Evolutionary conservation across 2,888 invertebrate species (phyloP).

Genomic region (Erebia aethiops): DNA sequence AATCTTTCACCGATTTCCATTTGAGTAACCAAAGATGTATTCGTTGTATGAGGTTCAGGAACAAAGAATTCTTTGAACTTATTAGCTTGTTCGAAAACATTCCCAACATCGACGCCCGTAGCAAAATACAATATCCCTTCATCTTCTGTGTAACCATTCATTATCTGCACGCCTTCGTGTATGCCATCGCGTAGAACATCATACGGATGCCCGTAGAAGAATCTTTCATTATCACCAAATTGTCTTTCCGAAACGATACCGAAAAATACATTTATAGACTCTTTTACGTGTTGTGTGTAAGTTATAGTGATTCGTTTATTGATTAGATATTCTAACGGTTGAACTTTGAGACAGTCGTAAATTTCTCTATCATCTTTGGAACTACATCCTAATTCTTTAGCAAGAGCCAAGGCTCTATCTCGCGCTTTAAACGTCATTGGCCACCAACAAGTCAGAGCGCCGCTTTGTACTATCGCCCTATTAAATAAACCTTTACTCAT

Average conservation of each 20-base stretch:
- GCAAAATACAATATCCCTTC: conserved; percentile 80
- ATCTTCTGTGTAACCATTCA: conserved; percentile 86
- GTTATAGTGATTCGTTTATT: conserved; percentile 40
- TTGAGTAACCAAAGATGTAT: conserved; percentile 43
- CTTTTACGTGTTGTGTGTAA: conserved; percentile 17
- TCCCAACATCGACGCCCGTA: conserved; percentile 40
- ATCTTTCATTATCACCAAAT: conserved; percentile 52
- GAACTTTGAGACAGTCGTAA: conserved; percentile 56
- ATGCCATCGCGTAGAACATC: conserved; percentile 72
- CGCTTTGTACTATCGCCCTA: conserved; percentile 80
- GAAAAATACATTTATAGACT: conserved; percentile 37
- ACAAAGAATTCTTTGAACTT: conserved; percentile 44
- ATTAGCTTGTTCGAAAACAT: conserved; percentile 40
- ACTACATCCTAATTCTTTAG: conserved; percentile 54
- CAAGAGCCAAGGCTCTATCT: conserved; percentile 64
- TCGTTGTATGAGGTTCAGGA: conserved; percentile 41
- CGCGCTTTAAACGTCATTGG: conserved; percentile 72
- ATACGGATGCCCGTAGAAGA: conserved; percentile 50
- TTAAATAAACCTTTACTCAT: conserved; percentile 61
- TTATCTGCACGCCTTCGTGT: conserved; percentile 83
- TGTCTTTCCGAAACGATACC: conserved; percentile 50
- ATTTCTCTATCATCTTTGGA: conserved; percentile 59
- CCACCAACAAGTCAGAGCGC: conserved; percentile 68
- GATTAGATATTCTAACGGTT: conserved; percentile 52
- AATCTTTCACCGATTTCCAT: conserved; percentile 48